These are phyloP conservation scores for Danionella cerebrum DNA, from an alignment of 2,113 vertebrate genomes.

Conservation along the genomic window DNA sequence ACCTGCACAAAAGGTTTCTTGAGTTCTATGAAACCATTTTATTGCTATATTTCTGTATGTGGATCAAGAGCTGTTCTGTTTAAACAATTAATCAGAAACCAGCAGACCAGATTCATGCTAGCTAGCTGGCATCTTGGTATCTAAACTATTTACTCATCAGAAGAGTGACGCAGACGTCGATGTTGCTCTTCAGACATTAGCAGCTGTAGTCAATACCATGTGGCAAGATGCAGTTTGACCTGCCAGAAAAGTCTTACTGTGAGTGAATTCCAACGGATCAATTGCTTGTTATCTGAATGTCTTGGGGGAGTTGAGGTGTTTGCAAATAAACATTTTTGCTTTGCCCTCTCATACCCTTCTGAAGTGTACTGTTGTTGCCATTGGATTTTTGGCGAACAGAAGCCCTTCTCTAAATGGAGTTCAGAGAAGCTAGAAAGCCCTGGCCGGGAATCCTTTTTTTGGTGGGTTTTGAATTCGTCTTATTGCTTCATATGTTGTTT, in stretches of 20 bases:
- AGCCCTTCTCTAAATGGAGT: too few relatives aligned
- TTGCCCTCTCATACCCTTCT: too few relatives aligned
- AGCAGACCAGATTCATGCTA: too few relatives aligned
- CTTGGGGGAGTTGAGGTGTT: neutral
- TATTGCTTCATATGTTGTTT: too few relatives aligned
- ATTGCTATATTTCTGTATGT: too few relatives aligned
- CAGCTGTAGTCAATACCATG: neutral
- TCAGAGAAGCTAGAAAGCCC: too few relatives aligned
- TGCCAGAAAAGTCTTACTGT: neutral
- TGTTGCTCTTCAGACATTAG: neutral
- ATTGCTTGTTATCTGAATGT: neutral
- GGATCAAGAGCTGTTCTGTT: neutral
- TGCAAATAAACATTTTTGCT: neutral
- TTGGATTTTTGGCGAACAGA: too few relatives aligned
- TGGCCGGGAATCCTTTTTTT: too few relatives aligned
- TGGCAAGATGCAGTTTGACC: neutral
- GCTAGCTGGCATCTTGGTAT: neutral
- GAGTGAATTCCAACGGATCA: neutral
- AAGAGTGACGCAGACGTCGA: neutral
- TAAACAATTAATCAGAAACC: neutral
- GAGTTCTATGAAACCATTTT: too few relatives aligned
- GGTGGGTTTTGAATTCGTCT: too few relatives aligned
- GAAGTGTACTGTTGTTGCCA: too few relatives aligned
- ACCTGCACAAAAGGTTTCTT: too few relatives aligned
- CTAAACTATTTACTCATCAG: neutral